Conservation (phyloP, 2,888 invertebrate species). For the Oscheius myriophilus region DNA sequence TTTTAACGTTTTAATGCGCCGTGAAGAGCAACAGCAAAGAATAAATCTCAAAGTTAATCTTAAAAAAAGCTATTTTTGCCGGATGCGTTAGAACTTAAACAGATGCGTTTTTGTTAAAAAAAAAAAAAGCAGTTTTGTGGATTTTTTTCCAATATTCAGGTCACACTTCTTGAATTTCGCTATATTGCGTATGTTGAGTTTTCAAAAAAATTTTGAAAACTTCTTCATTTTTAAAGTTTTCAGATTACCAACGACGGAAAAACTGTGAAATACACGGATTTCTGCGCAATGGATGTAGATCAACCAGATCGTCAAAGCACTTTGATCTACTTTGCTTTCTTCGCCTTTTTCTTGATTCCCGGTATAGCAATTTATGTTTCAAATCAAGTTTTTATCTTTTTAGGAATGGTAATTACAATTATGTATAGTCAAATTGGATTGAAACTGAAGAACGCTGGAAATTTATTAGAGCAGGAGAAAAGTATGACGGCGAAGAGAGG, state of each 20-base stretch:
- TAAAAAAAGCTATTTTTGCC: too few species aligned
- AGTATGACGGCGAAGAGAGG: slow-evolving; percentile 34
- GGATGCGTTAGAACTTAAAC: too few species aligned
- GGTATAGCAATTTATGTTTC: slow-evolving; percentile 30
- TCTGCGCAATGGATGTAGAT: slow-evolving; percentile 61
- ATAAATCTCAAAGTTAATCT: too few species aligned
- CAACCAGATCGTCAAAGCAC: slow-evolving; percentile 48
- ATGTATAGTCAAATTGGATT: slow-evolving; percentile 68
- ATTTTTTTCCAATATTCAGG: too few species aligned
- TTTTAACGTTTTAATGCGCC: too few species aligned
- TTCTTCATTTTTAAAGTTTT: slow-evolving; percentile 1
- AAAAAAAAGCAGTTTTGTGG: too few species aligned
- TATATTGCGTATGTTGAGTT: too few species aligned
- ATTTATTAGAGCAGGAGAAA: slow-evolving; percentile 26
- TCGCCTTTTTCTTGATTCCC: slow-evolving; percentile 66
- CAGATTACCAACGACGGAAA: slow-evolving; percentile 49
- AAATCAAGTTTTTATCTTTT: slow-evolving; percentile 7
- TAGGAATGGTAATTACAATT: slow-evolving; percentile 61
- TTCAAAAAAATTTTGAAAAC: too few species aligned
- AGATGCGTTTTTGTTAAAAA: too few species aligned
- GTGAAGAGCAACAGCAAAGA: too few species aligned
- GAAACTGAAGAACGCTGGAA: slow-evolving; percentile 46
- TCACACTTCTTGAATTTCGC: too few species aligned
- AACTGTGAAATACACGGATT: slow-evolving; percentile 58
- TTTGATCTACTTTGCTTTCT: slow-evolving; percentile 64